Percentiles rank a stretch among this genome's conserved stretches.
phyloP scores from a whole-genome alignment of 1,140 invertebrate species.

The Aplysia californica region DNA sequence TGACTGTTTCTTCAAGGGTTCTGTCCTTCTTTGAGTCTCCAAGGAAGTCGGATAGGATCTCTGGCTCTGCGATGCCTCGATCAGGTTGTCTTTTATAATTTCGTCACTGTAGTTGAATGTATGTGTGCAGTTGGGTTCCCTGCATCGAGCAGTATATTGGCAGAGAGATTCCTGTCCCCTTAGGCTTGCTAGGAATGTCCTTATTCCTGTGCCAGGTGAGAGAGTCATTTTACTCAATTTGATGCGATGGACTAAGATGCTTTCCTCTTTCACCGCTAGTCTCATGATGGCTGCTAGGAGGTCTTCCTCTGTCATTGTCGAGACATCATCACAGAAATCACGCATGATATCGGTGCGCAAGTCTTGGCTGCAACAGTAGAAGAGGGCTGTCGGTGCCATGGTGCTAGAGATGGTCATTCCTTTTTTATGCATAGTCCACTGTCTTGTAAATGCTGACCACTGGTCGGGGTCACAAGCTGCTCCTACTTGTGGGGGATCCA shows the following conservation, averaged over 20 bases:
- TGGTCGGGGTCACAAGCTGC: constrained; percentile 32
- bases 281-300: constrained; percentile 33
- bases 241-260: constrained; percentile 36
- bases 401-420: not conserved
- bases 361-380: constrained; percentile 40
- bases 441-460: constrained; percentile 32
- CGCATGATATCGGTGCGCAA: constrained; percentile 36
- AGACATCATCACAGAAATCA: constrained; percentile 22
- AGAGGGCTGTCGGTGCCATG: constrained; percentile 6
- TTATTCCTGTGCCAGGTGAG: constrained; percentile 37
- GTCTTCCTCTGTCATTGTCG: constrained; percentile 29
- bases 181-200: constrained; percentile 26
- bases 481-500: constrained; percentile 22
- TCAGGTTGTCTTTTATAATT: constrained; percentile 34
- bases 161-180: constrained; percentile 31
- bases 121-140: constrained; percentile 6
- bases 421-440: constrained; percentile 13
- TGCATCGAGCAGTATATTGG: constrained; percentile 28
- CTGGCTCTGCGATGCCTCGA: constrained; percentile 27
- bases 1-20: constrained; percentile 30
- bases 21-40: constrained; percentile 35
- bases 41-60: constrained; percentile 32
- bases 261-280: constrained; percentile 37
- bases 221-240: constrained; percentile 38
- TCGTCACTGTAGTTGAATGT: constrained; percentile 35